Evolutionary conservation across 1,140 invertebrate species (phyloP).

Genomic region (Hyphantria cunea): DNA sequence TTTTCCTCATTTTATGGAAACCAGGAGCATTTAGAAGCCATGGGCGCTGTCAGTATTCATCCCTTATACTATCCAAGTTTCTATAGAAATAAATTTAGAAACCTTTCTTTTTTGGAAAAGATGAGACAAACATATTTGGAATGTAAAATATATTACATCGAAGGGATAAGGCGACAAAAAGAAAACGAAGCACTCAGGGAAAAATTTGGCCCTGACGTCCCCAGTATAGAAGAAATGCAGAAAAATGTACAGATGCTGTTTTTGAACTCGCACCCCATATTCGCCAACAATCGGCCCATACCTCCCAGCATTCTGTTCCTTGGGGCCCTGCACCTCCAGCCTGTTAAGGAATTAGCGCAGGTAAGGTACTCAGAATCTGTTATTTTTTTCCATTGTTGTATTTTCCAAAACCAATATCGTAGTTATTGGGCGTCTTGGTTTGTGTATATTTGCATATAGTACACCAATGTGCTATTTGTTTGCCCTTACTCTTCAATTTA

Average conservation of each 20-base stretch:
- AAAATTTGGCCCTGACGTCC: constrained; percentile 48
- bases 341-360: constrained; percentile 36
- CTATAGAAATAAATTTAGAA: constrained; percentile 29
- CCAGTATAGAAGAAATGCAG: constrained; percentile 39
- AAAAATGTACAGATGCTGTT: constrained; percentile 51
- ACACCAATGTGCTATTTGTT: no score
- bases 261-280: constrained; percentile 48
- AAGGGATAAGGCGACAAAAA: constrained; percentile 10
- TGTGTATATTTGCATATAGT: no score
- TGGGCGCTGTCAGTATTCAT: no score
- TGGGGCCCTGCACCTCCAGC: constrained; percentile 39
- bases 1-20: constrained; percentile 39
- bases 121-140: constrained; percentile 37
- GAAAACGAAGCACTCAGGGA: constrained; percentile 41
- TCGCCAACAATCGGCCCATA: constrained; percentile 37
- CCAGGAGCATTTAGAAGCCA: background rate
- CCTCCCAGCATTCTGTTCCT: constrained; percentile 41
- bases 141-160: constrained; percentile 20
- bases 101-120: constrained; percentile 43
- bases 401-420: no score
- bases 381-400: no score
- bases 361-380: no score
- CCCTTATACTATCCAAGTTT: constrained; percentile 34
- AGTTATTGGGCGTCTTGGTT: no score
- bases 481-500: no score